Evolutionary conservation across 2,113 vertebrate genomes (phyloP), one percentile per base, ranked within the genome.

Genomic region (Recurvirostra avosetta): DNA sequence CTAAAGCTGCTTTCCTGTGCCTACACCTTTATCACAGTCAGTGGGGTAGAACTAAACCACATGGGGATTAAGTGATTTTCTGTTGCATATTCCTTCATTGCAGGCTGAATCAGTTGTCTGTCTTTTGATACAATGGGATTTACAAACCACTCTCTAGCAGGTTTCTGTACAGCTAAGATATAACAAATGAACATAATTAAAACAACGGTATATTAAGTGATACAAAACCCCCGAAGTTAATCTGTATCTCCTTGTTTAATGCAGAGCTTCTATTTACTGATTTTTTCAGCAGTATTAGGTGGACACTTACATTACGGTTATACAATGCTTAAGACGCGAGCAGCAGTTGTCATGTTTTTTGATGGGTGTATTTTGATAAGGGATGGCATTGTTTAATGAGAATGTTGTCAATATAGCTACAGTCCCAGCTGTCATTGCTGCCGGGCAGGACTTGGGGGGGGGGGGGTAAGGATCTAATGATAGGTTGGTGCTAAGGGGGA

Each of bases 21-120:
- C 62, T 92, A 67, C 74, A 85, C 74, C 89, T 91, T 90, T 90
- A 77, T 77, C 65, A 6, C 40, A 49, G n/a, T 43, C 68, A 84
- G 68, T 70, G 86, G 55, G 59, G 68, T 59, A 94, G 95, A 95
- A 77, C 89, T 91, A 92, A 94, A 87, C 76, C 80, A 45, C 86
- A 18, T 55, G 88, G 55, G 88, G 79, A 91, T 86, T 81, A 91
- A 86, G 72, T 81, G 75, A 79, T 90, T 95, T 95, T 85, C 78
- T 90, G 22, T 53, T 87, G 86, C 62, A 17, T 70, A 50, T 79
- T 88, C 71, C 72, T 68, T 40, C 50, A 52, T 34, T 75, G 71
- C 63, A 88, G 75, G 21, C 55, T 86, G 63, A 90, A 71, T 70
- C 75, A 9, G 15, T 77, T 86, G 47, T 84, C 90, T 88, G 59